phyloP scores from a whole-genome alignment of 1,140 invertebrate species.

The Rhagoletis zephyria region DNA sequence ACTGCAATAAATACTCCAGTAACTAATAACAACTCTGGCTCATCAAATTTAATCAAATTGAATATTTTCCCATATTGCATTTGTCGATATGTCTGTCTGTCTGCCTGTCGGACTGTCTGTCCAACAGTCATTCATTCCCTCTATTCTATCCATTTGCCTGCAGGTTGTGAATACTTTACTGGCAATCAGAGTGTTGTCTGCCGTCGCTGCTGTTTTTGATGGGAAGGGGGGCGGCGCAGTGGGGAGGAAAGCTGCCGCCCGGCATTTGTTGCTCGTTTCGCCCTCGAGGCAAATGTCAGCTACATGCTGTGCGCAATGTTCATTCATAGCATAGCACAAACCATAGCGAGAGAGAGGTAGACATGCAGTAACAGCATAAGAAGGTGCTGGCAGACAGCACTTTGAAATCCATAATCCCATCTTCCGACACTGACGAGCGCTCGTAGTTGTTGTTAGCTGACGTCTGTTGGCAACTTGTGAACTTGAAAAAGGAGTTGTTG shows the following conservation, averaged over 20 bases:
- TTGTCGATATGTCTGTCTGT: conserved; percentile 30
- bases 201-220: not conserved
- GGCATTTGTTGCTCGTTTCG: conserved; percentile 22
- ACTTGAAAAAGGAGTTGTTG: conserved; percentile 43
- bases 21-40: conserved; percentile 18
- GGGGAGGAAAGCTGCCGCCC: not conserved
- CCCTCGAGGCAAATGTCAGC: conserved; percentile 48
- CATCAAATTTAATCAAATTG: conserved; percentile 51
- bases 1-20: not conserved
- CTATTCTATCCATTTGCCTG: not conserved
- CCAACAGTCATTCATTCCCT: not conserved
- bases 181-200: conserved; percentile 31
- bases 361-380: not conserved
- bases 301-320: conserved; percentile 40
- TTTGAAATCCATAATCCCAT: conserved; percentile 48
- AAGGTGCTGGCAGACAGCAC: conserved; percentile 20
- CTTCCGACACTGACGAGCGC: conserved; percentile 6
- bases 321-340: no score
- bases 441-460: conserved; percentile 2
- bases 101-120: not conserved
- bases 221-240: not conserved
- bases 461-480: conserved; percentile 44
- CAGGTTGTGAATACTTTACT: conserved; percentile 34
- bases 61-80: conserved; percentile 51
- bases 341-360: not conserved